Base-by-base conservation (phyloP, 1,140 invertebrate genomes). In the Oryctes rhinoceros region DNA sequence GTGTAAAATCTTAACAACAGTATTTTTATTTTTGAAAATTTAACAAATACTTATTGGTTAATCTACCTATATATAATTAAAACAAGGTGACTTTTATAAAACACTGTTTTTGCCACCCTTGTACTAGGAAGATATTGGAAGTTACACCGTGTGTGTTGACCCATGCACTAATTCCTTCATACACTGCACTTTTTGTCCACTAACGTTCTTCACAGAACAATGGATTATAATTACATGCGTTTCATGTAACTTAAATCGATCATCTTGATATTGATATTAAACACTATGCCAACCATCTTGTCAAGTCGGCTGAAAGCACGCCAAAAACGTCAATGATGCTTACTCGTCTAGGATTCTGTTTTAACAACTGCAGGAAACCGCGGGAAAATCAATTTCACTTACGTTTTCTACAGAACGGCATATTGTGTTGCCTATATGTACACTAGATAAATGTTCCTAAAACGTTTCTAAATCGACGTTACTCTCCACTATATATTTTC, bases 251-350 rank as follows among this genome's bases (percentile, higher is more conserved):
- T 71, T 35, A 30, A 37, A 71, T 30, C 35, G 37, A 71, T 71
- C 20, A 71, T 71, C 35, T 35, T 24, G 20, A 71, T 35, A 71
- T 15, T 71, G 18, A 71, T 24, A 76, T 44, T 47, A 18, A 30
- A 78, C 77, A 48, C 77, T n/a, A 15, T 18, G 77, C 47, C 39
- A 78, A 78, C 77, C 77, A 78, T 78, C 30, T 78, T 78, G 77
- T 78, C 77, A 59, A 53, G 48, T 78, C 48, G 47, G 39, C 48
- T 62, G 5, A 49, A 76, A 49, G 77, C 77, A 78, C 77, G 77
- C 77, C n/a, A 78, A 78, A 78, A 78, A 76, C 75, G 77, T 78
- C 77, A 78, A 78, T 78, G 77, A 59, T 53, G 77, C 77, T 30
- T 48, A 35, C 13, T 0, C 4, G 9, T 11, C 30, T 15, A 53